phyloP scores from a whole-genome alignment of 2,888 invertebrate genomes.

The Colostygia pectinataria region DNA sequence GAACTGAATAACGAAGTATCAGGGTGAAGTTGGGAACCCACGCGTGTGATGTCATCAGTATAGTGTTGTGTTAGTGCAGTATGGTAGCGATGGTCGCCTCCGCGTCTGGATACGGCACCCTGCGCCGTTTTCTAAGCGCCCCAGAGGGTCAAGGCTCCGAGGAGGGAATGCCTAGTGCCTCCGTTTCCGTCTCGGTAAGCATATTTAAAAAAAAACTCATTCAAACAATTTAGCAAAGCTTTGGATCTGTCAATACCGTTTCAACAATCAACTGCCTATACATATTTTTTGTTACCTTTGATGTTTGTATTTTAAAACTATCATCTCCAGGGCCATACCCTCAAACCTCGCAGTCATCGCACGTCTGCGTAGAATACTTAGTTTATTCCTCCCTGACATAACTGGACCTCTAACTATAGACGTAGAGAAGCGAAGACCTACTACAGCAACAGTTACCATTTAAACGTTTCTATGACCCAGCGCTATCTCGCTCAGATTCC shows the following conservation, averaged over 20 bases:
- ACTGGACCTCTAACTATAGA: slow-evolving; percentile 17
- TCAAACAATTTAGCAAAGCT: background rate
- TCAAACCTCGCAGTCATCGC: too few relatives aligned
- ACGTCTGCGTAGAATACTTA: too few relatives aligned
- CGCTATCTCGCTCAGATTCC: too few relatives aligned
- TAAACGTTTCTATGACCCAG: too few relatives aligned
- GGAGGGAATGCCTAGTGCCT: slow-evolving; percentile 63
- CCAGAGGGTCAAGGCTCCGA: slow-evolving; percentile 66
- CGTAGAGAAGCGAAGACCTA: slow-evolving; percentile 17
- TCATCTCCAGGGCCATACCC: too few relatives aligned
- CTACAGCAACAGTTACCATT: slow-evolving; percentile 32
- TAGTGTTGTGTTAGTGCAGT: slow-evolving; percentile 63
- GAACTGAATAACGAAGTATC: background rate
- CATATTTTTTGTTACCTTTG: too few relatives aligned
- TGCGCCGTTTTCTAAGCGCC: slow-evolving; percentile 77
- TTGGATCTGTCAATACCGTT: too few relatives aligned
- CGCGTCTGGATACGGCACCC: slow-evolving; percentile 78
- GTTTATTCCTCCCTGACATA: background rate
- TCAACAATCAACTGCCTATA: too few relatives aligned
- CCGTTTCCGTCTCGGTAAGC: slow-evolving; percentile 78
- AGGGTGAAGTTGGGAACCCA: slow-evolving; percentile 33
- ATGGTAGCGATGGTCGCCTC: slow-evolving; percentile 81
- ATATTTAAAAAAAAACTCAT: too few relatives aligned
- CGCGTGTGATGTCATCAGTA: slow-evolving; percentile 68
- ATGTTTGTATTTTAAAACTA: too few relatives aligned